phyloP scores from a whole-genome alignment of 2,888 invertebrate genomes.

The Brenthis daphne region DNA sequence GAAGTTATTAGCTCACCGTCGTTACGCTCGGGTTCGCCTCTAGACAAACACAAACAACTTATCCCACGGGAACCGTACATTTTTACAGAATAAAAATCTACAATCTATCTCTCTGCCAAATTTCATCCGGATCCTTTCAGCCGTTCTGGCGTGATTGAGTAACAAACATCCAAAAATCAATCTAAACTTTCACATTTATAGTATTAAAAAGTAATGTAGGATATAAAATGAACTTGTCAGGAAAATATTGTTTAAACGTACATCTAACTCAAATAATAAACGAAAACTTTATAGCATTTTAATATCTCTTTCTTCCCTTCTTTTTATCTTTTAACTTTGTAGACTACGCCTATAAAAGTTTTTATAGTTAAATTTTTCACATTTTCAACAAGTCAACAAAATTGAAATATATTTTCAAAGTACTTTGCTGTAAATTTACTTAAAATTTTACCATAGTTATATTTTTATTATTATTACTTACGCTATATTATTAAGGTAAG shows the following conservation, averaged over 20 bases:
- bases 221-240: conserved; percentile 26
- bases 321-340: conserved; percentile 29
- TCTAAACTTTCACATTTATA: too few relatives aligned
- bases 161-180: too few relatives aligned
- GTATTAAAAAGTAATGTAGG: neutral
- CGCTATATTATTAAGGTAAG: too few relatives aligned
- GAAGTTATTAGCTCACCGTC: neutral
- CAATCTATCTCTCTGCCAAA: too few relatives aligned
- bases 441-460: neutral
- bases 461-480: too few relatives aligned
- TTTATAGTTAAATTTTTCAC: conserved; percentile 24
- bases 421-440: conserved; percentile 5
- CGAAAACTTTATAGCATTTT: conserved; percentile 33
- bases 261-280: conserved; percentile 28
- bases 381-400: conserved; percentile 14
- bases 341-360: conserved; percentile 29
- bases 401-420: conserved; percentile 2
- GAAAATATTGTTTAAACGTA: conserved; percentile 21
- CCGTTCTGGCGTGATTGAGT: too few relatives aligned
- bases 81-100: too few relatives aligned
- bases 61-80: too few relatives aligned
- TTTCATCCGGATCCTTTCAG: too few relatives aligned
- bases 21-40: too few relatives aligned
- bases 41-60: too few relatives aligned
- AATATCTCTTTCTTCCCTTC: conserved; percentile 26